A percentile compares a stretch with the other conserved stretches of the same genome.
These are phyloP conservation scores for Drosophila subquinaria DNA, from an alignment of 2,888 invertebrate genomes.

Conservation along the genomic window DNA sequence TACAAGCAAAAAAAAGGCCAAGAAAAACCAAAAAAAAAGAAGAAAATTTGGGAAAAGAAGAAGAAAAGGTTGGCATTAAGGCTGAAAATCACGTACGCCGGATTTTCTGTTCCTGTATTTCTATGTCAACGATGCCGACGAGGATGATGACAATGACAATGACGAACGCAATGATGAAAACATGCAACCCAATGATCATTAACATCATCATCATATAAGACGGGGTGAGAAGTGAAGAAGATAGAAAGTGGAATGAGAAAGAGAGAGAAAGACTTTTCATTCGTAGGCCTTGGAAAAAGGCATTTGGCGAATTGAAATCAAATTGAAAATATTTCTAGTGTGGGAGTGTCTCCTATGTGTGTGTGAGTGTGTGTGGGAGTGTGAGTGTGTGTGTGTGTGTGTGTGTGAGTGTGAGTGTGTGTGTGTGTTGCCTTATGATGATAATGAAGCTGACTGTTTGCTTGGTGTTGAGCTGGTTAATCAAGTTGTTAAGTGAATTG, in stretches of 20 bases:
- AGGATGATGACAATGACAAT: slow-evolving; percentile 62
- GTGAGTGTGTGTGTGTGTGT: slow-evolving; percentile 4
- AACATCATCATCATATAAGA: neutral
- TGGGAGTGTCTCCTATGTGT: slow-evolving; percentile 6
- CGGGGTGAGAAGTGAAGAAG: neutral
- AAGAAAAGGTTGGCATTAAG: slow-evolving; percentile 63
- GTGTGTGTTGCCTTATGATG: slow-evolving; percentile 33
- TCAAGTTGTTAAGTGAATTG: slow-evolving; percentile 80
- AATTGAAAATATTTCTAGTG: slow-evolving; percentile 76
- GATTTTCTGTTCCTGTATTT: slow-evolving; percentile 77
- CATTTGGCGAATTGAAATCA: slow-evolving; percentile 79
- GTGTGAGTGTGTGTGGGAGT: slow-evolving; percentile 12
- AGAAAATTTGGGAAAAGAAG: slow-evolving; percentile 1
- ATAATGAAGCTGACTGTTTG: slow-evolving; percentile 55
- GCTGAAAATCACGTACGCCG: slow-evolving; percentile 83
- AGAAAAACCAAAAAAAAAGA: slow-evolving; percentile 2
- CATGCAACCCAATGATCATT: slow-evolving; percentile 39
- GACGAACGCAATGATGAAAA: slow-evolving; percentile 51
- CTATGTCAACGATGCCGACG: slow-evolving; percentile 57
- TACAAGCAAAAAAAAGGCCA: slow-evolving; percentile 24
- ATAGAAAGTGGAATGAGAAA: too few species aligned
- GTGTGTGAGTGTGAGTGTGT: slow-evolving; percentile 18
- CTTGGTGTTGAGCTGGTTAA: slow-evolving; percentile 46
- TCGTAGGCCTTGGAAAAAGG: slow-evolving; percentile 48
- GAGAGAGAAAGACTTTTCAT: slow-evolving; percentile 10